These are phyloP conservation scores for Corella eumyota DNA, from an alignment of 23 tunicate species.

Conservation along the genomic window DNA sequence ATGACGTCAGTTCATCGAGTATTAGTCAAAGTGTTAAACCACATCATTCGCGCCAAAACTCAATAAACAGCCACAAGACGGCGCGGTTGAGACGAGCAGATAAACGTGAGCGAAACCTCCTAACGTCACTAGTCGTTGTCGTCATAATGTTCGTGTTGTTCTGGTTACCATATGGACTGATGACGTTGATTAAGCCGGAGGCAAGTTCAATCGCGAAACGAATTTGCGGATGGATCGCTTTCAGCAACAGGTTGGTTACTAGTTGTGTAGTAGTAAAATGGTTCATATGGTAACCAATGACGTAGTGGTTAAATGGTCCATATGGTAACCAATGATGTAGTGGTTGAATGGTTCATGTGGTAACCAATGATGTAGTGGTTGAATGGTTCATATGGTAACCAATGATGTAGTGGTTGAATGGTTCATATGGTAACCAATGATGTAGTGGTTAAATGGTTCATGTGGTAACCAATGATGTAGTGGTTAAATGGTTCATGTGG, in stretches of 20 bases:
- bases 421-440: too few species aligned
- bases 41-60: conserved; percentile 45
- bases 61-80: conserved; percentile 30
- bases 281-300: too few species aligned
- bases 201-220: conserved; percentile 20
- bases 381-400: too few species aligned
- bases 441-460: too few species aligned
- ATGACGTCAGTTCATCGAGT: background rate
- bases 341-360: too few species aligned
- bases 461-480: too few species aligned
- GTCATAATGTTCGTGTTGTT: conserved; percentile 35
- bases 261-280: background rate
- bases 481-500: too few species aligned
- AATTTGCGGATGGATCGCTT: conserved; percentile 65
- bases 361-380: too few species aligned
- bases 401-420: too few species aligned
- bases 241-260: conserved; percentile 54
- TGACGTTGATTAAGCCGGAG: conserved; percentile 13
- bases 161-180: conserved; percentile 55
- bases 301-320: too few species aligned
- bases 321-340: too few species aligned
- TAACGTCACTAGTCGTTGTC: conserved; percentile 28
- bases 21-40: conserved; percentile 10
- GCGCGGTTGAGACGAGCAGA: conserved; percentile 19
- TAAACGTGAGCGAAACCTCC: conserved; percentile 27